Conservation (phyloP, 2,797 vertebrate species). For the Tokudaia tokunoshimensis region DNA sequence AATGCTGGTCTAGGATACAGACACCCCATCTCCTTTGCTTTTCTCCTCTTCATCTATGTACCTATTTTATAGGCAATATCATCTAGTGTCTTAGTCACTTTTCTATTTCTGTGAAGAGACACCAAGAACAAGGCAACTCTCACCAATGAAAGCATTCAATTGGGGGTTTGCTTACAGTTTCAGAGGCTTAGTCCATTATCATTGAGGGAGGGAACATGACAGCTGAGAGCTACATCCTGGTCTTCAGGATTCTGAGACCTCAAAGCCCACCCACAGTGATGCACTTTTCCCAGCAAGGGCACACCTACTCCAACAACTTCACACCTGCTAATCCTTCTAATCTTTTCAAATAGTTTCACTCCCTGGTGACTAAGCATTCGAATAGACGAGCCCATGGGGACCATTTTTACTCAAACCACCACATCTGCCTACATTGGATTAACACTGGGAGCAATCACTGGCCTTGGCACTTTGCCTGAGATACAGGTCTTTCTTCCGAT, state of each 20-base stretch:
- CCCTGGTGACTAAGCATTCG: background rate
- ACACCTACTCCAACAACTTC: background rate
- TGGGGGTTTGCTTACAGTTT: background rate
- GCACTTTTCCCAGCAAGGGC: background rate
- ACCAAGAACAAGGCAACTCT: background rate
- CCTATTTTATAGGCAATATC: background rate
- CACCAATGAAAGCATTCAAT: background rate
- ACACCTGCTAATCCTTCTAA: background rate
- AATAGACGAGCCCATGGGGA: background rate
- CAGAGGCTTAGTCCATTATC: background rate
- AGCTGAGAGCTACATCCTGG: background rate
- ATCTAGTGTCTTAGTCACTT: background rate
- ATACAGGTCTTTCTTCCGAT: conserved; percentile 1
- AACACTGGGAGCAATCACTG: background rate
- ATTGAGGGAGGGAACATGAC: background rate
- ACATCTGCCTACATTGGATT: background rate
- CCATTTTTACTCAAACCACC: background rate
- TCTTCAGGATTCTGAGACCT: background rate
- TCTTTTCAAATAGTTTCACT: no score
- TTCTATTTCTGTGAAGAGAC: background rate
- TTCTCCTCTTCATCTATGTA: background rate
- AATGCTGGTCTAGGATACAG: background rate
- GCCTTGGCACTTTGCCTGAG: background rate
- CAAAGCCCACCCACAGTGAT: background rate
- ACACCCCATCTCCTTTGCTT: background rate